phyloP scores from a whole-genome alignment of 53 echinoderm and acorn worm species.

The Luidia sarsii region DNA sequence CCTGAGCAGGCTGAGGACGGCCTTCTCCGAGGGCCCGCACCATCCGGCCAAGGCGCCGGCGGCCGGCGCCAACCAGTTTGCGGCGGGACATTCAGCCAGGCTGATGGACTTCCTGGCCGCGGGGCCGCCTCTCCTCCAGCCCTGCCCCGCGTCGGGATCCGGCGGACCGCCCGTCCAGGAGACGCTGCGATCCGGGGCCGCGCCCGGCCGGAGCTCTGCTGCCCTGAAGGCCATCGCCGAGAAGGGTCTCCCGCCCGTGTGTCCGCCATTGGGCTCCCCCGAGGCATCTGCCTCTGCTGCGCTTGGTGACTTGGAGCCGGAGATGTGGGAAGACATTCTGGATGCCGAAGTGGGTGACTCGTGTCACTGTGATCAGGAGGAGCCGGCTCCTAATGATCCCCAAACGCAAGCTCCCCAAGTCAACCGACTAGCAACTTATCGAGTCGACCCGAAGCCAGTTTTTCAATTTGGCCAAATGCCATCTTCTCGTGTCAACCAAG shows the following conservation, averaged over 20 bases:
- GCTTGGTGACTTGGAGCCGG: not conserved
- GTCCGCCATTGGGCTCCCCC: not conserved
- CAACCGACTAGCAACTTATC: too few species aligned
- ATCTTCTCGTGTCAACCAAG: too few species aligned
- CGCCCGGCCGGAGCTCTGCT: not conserved
- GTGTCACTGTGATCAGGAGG: too few species aligned
- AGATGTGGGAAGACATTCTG: not conserved
- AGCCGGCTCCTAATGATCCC: too few species aligned
- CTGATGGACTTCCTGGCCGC: constrained; percentile 5
- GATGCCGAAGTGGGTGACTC: too few species aligned
- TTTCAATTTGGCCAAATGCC: too few species aligned
- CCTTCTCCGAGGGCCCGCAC: constrained; percentile 24
- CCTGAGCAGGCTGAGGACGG: constrained; percentile 8
- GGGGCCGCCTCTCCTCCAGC: not conserved
- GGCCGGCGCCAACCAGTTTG: not conserved
- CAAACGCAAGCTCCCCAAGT: too few species aligned
- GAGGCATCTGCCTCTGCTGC: not conserved
- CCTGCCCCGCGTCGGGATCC: not conserved
- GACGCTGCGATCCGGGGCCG: too few species aligned
- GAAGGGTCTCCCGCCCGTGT: too few species aligned
- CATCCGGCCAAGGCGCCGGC: not conserved
- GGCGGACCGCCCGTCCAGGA: not conserved
- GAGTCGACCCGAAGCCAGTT: too few species aligned
- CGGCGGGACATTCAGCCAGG: constrained; percentile 29
- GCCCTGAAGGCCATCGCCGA: too few species aligned